phyloP scores from a whole-genome alignment of 2,888 invertebrate genomes.

The Mythimna ferrago region DNA sequence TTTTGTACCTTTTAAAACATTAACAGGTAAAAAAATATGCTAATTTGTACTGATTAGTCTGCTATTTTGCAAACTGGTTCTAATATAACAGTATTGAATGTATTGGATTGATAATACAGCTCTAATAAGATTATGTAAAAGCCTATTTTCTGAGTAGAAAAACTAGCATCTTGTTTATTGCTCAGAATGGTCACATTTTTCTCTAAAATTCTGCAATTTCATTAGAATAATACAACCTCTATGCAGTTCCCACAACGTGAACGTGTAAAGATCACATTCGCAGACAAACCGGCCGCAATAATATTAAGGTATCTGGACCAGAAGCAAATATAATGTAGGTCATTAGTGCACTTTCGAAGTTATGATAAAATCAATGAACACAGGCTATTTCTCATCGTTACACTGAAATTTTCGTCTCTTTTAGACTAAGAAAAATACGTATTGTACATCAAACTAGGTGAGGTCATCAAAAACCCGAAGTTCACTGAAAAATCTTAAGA shows the following conservation, averaged over 20 bases:
- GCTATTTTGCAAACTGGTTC: slow-evolving; percentile 15
- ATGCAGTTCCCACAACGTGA: neutral
- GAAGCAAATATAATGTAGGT: slow-evolving; percentile 52
- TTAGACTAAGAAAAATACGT: slow-evolving; percentile 1
- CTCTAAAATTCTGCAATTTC: neutral
- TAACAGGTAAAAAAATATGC: neutral
- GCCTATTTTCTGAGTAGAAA: neutral
- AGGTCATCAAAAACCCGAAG: slow-evolving; percentile 74
- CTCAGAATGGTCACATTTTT: neutral
- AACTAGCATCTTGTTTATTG: neutral
- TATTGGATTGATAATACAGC: neutral
- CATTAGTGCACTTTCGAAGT: slow-evolving; percentile 58
- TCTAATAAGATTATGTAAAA: neutral
- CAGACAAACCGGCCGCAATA: slow-evolving; percentile 33
- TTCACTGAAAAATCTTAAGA: slow-evolving; percentile 57
- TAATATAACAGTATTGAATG: neutral
- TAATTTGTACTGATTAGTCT: slow-evolving; percentile 4
- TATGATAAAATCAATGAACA: slow-evolving; percentile 1
- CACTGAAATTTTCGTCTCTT: slow-evolving; percentile 1
- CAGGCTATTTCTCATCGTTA: neutral
- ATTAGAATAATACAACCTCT: neutral
- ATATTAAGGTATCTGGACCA: slow-evolving; percentile 18
- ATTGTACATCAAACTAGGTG: slow-evolving; percentile 68
- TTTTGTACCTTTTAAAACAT: too few relatives aligned
- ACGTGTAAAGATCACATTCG: slow-evolving; percentile 3